Percentiles rank a stretch among this genome's conserved stretches.
These are phyloP conservation scores for Ciconia boyciana DNA, from an alignment of 2,113 vertebrate genomes.

Conservation along the genomic window DNA sequence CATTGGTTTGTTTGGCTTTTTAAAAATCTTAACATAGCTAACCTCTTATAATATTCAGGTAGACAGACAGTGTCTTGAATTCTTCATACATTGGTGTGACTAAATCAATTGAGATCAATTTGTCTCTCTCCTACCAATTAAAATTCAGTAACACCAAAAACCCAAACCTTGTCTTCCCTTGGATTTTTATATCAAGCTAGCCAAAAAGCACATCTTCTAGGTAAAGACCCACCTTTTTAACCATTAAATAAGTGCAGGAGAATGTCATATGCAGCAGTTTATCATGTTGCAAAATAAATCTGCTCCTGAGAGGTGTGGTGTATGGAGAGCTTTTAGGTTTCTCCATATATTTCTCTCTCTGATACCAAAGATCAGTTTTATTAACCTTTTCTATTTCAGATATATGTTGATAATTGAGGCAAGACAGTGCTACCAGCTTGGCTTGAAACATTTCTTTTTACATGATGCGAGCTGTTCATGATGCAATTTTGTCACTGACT, in stretches of 20 bases:
- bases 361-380: not conserved
- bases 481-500: slow-evolving; percentile 3
- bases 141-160: not conserved
- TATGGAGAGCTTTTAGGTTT: not conserved
- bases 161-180: not conserved
- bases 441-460: not conserved
- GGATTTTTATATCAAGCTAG: not conserved
- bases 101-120: not conserved
- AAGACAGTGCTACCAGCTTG: not conserved
- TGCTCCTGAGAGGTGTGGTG: not conserved
- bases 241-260: not conserved
- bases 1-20: not conserved
- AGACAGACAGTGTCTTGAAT: not conserved
- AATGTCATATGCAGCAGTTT: not conserved
- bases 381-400: not conserved
- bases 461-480: not conserved
- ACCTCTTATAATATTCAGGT: not conserved
- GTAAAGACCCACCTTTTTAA: not conserved
- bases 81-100: not conserved
- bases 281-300: not conserved
- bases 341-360: not conserved
- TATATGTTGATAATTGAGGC: not conserved
- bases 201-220: not conserved
- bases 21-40: not conserved
- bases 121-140: not conserved